Evolutionary conservation across 2,113 vertebrate genomes (phyloP).

Genomic region (Gorsachius goisagi): DNA sequence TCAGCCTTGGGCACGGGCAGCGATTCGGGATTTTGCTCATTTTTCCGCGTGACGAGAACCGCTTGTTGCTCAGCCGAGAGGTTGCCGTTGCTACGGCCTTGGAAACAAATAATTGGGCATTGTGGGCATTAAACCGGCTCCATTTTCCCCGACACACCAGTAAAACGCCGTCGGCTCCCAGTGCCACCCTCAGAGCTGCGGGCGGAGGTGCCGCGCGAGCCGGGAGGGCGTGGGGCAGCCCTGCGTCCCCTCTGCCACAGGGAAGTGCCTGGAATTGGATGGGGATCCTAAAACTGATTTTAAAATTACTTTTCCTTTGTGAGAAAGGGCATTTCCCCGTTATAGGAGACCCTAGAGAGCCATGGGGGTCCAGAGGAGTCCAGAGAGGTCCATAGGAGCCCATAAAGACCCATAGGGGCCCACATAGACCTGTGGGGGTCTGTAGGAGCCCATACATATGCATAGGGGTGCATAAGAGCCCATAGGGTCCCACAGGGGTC

Average conservation of each 20-base stretch:
- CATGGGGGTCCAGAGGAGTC: too few relatives aligned
- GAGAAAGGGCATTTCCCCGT: background rate
- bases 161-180: fast-evolving
- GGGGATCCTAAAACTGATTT: background rate
- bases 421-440: background rate
- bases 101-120: background rate
- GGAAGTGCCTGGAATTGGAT: background rate
- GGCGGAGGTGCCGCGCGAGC: fast-evolving
- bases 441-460: too few relatives aligned
- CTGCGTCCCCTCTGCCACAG: fast-evolving
- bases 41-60: fast-evolving
- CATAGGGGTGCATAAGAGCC: too few relatives aligned
- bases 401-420: fast-evolving
- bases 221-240: fast-evolving
- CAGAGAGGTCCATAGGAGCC: background rate
- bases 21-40: fast-evolving
- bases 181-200: fast-evolving
- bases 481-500: too few relatives aligned
- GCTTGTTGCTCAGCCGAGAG: background rate
- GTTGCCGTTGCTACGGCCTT: fast-evolving
- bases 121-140: fast-evolving
- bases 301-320: background rate
- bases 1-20: fast-evolving
- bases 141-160: fast-evolving
- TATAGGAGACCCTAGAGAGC: background rate